Conservation (phyloP, 1,140 invertebrate genomes). For the Drosophila arawakana region DNA sequence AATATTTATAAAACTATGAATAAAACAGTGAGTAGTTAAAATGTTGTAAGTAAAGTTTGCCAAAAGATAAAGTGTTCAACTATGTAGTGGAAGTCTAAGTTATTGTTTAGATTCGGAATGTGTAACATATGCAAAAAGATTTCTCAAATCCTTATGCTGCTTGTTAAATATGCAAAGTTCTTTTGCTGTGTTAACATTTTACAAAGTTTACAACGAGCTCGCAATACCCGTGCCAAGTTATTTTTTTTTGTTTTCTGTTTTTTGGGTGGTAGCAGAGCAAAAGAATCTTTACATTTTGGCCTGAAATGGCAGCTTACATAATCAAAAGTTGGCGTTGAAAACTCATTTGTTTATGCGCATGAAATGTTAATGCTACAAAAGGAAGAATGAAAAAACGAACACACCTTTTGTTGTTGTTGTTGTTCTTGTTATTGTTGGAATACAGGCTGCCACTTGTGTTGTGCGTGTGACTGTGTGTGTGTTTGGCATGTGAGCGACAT, state of each 20-base stretch:
- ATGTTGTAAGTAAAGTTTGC: neutral
- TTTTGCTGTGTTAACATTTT: conserved; percentile 7
- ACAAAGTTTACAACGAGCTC: conserved; percentile 27
- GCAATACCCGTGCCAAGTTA: neutral
- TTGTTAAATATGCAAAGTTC: conserved; percentile 11
- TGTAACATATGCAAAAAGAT: neutral
- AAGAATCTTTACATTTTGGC: conserved; percentile 39
- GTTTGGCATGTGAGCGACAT: conserved; percentile 79
- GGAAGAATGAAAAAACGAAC: conserved; percentile 4
- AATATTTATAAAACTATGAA: neutral
- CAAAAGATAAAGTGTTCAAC: neutral
- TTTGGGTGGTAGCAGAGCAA: neutral
- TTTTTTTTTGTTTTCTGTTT: no score
- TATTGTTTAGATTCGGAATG: neutral
- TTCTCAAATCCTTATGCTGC: conserved; percentile 11
- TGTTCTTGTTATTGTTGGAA: conserved; percentile 37
- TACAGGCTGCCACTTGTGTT: conserved; percentile 19
- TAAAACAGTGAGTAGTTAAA: neutral
- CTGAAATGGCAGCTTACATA: conserved; percentile 58
- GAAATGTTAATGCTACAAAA: conserved; percentile 71
- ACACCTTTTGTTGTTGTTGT: conserved; percentile 56
- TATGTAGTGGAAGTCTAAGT: neutral
- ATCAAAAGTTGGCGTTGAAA: conserved; percentile 73
- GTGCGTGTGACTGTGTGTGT: conserved; percentile 32
- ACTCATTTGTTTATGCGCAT: conserved; percentile 78